Evolutionary conservation across 2,797 vertebrate species (phyloP).

Genomic region (Anabas testudineus): DNA sequence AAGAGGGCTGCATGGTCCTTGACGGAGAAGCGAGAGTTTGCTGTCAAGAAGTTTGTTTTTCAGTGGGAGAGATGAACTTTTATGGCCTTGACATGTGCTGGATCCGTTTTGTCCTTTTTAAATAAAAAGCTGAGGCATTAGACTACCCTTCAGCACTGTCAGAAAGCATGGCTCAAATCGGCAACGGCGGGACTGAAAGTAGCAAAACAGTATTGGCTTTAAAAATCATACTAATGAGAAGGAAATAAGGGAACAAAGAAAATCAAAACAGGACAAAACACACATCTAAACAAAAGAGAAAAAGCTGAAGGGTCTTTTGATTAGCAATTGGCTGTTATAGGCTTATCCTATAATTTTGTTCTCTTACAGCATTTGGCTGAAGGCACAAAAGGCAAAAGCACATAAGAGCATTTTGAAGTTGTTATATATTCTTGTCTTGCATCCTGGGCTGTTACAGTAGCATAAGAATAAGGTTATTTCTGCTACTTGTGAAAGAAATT

Average conservation of each 20-base stretch:
- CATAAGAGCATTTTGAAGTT: conserved; percentile 12
- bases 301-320: background rate
- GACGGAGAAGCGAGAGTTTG: conserved; percentile 10
- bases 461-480: conserved; percentile 34
- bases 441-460: conserved; percentile 13
- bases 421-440: conserved; percentile 4
- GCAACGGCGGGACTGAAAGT: conserved; percentile 1
- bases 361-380: conserved; percentile 19
- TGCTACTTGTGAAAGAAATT: conserved; percentile 32
- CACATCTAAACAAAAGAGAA: background rate
- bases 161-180: conserved; percentile 27
- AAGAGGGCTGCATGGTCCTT: conserved; percentile 20
- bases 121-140: conserved; percentile 34
- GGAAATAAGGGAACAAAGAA: background rate
- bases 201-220: background rate
- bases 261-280: background rate
- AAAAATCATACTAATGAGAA: background rate
- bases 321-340: conserved; percentile 21
- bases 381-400: conserved; percentile 31
- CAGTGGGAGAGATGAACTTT: conserved; percentile 24
- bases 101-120: conserved; percentile 36
- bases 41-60: conserved; percentile 44
- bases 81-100: conserved; percentile 32
- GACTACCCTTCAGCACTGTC: conserved; percentile 30
- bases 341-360: conserved; percentile 30